These are phyloP conservation scores for Boulengeromyrus knoepffleri DNA, from an alignment of 2,113 vertebrate species.

Conservation along the genomic window DNA sequence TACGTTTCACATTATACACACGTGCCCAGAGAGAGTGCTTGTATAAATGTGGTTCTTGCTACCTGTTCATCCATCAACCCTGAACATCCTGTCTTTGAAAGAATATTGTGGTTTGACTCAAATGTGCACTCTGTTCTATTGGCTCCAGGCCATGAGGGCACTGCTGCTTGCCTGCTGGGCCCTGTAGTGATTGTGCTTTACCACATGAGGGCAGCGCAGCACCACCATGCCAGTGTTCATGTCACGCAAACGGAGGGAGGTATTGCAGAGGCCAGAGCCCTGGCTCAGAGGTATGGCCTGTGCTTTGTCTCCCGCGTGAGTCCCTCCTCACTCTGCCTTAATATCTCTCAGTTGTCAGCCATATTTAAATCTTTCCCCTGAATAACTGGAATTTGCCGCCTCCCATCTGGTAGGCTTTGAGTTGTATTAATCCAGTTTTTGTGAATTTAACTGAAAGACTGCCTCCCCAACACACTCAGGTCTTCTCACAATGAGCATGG, in stretches of 20 bases:
- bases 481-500: too few relatives aligned
- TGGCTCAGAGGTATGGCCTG: slow-evolving; percentile 72
- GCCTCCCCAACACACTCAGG: neutral
- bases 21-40: neutral
- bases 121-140: neutral
- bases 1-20: neutral
- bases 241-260: slow-evolving; percentile 70
- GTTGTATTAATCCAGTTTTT: neutral
- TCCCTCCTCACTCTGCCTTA: slow-evolving; percentile 64
- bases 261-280: slow-evolving; percentile 62
- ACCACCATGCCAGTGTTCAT: slow-evolving; percentile 70
- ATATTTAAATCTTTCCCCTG: neutral
- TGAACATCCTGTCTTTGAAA: neutral
- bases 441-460: neutral
- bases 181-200: slow-evolving; percentile 66
- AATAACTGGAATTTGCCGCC: neutral
- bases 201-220: slow-evolving; percentile 90
- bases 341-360: neutral
- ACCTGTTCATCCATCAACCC: neutral
- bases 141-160: slow-evolving; percentile 31
- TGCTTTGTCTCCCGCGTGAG: slow-evolving; percentile 89
- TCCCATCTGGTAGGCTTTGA: neutral
- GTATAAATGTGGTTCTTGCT: neutral
- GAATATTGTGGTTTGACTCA: neutral
- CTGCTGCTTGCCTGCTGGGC: slow-evolving; percentile 45